These are phyloP conservation scores for Amphiura filiformis DNA, from an alignment of 35 echinoderm and acorn worm genomes.

Conservation along the genomic window DNA sequence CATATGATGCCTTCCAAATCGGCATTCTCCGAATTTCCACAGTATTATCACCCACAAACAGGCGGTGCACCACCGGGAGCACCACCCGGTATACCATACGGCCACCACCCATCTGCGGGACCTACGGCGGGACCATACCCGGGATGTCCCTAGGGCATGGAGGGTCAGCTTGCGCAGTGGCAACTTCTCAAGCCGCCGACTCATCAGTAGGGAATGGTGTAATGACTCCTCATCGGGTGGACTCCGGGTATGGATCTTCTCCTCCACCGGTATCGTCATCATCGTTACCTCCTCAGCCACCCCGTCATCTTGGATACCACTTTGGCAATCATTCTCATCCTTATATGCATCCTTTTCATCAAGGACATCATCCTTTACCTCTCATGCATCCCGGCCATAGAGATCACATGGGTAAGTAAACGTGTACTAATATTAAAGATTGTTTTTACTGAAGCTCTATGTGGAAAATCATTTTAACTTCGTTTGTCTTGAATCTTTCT, in stretches of 20 bases:
- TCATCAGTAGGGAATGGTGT: background rate
- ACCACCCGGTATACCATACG: background rate
- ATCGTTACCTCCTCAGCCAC: background rate
- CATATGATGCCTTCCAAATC: slow-evolving; percentile 1
- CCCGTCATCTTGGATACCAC: background rate
- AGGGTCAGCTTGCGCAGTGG: background rate
- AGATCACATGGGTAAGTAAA: background rate
- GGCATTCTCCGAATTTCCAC: background rate
- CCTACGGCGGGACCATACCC: background rate
- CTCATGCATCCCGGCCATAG: background rate
- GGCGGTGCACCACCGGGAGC: background rate
- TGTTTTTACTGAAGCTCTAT: too few relatives aligned
- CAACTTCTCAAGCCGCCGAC: background rate
- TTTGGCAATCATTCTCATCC: background rate
- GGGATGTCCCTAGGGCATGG: background rate
- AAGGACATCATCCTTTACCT: background rate
- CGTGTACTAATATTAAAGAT: background rate
- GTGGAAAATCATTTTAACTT: too few relatives aligned
- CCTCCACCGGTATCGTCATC: background rate
- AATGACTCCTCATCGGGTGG: too few relatives aligned
- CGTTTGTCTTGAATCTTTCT: too few relatives aligned
- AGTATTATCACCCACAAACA: background rate
- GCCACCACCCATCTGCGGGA: background rate
- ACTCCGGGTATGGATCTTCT: background rate
- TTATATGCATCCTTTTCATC: background rate